Evolutionary conservation across 2,888 invertebrate species (phyloP), one percentile per base, ranked within the genome.

Genomic region (Volucella inflata): DNA sequence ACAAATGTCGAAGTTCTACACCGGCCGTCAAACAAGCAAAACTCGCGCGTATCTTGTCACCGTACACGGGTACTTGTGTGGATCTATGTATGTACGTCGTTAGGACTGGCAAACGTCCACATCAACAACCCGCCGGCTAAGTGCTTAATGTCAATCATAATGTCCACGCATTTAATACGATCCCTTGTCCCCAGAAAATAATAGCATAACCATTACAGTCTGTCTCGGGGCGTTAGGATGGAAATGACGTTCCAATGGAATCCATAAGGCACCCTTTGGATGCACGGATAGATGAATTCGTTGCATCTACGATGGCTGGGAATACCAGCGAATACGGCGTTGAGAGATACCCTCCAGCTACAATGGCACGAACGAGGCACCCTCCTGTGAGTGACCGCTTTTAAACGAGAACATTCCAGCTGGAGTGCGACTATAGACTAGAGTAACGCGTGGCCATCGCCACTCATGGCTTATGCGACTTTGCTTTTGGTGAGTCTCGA

Each of bases 81-180:
- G n/a, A n/a, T n/a, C n/a, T n/a, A n/a, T n/a, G 60, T 36, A 51
- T 48, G 21, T 50, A 30, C 36, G 2, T 53, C 40, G 30, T 16
- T 48, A 38, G 36, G 17, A 14, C 36, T 38, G 30, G 48, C 12
- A 10, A 53, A 51, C 40, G 64, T 46, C 74, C 44, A 62, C 50
- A 17, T 48, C n/a, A 30, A 59, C 62, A 46, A 14, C 74, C 87
- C 87, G 42, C 60, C 53, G 65, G 87, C 77, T 53, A 87, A 87
- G 87, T 87, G 87, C 87, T 87, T 82, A 87, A 77, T 78, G 87
- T 87, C 82, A 87, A 87, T 82, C 82, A 87, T 87, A 87, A 87
- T 82, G 82, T 87, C 82, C 87, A 87, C 87, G 78, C 87, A 87
- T 87, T 78, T 87, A 87, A 74, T 81, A 74, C 78, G 74, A 74